A percentile compares a stretch with the other conserved stretches of the same genome.
Conservation (phyloP, 2,797 vertebrate genomes). For the Alexandromys oeconomus region DNA sequence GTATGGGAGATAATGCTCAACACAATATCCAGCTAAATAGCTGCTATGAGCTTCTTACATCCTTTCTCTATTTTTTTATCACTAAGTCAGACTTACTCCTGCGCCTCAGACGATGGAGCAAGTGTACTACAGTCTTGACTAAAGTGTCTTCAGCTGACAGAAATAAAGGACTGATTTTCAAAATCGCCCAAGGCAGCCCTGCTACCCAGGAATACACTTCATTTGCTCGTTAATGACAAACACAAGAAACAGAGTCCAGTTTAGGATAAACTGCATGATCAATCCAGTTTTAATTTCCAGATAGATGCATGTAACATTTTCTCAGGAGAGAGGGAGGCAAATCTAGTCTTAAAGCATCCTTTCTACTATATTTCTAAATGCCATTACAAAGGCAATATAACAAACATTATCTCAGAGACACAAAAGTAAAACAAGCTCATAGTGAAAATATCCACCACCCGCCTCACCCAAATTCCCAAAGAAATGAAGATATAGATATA, state of each 20-base stretch:
- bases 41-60: neutral
- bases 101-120: neutral
- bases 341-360: slow-evolving; percentile 28
- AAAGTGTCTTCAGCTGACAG: slow-evolving; percentile 9
- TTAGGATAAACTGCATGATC: slow-evolving; percentile 31
- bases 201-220: slow-evolving; percentile 47
- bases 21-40: slow-evolving; percentile 28
- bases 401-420: slow-evolving; percentile 65
- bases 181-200: slow-evolving; percentile 42
- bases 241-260: slow-evolving; percentile 47
- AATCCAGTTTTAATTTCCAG: slow-evolving; percentile 47
- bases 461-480: slow-evolving; percentile 13
- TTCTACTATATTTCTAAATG: neutral
- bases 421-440: slow-evolving; percentile 50
- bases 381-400: slow-evolving; percentile 62
- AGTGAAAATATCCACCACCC: slow-evolving; percentile 42
- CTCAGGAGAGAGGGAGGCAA: slow-evolving; percentile 24
- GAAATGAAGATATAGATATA: slow-evolving; percentile 66
- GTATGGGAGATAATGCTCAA: slow-evolving; percentile 15
- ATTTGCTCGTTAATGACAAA: slow-evolving; percentile 35
- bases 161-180: slow-evolving; percentile 65
- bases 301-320: slow-evolving; percentile 44
- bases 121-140: slow-evolving; percentile 31
- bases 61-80: slow-evolving; percentile 1
- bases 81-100: slow-evolving; percentile 32